Evolutionary conservation across 30 jellyfish, hydroid and myxozoan species (phyloP).

Genomic region (Mastigias papua): DNA sequence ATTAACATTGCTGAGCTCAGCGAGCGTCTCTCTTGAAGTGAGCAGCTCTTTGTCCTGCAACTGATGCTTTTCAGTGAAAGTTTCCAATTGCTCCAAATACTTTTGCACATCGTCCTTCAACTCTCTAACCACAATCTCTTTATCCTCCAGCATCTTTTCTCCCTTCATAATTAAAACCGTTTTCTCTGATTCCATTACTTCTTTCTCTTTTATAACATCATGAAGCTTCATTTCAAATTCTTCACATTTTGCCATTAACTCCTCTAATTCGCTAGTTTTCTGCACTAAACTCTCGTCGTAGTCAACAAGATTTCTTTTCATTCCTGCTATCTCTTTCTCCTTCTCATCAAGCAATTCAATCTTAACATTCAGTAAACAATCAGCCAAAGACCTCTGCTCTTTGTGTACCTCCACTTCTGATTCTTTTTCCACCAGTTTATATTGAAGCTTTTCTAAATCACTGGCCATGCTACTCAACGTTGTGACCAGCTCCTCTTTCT

Average conservation of each 20-base stretch:
- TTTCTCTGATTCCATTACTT: slow-evolving; percentile 27
- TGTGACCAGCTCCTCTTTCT: not conserved
- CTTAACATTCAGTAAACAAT: slow-evolving; percentile 27
- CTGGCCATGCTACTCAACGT: not conserved
- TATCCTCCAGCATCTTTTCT: slow-evolving; percentile 15
- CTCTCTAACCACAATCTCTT: slow-evolving; percentile 27
- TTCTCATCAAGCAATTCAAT: slow-evolving; percentile 27
- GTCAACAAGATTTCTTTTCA: slow-evolving; percentile 9
- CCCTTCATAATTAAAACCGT: not conserved
- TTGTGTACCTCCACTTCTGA: slow-evolving; percentile 24
- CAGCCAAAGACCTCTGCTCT: slow-evolving; percentile 43
- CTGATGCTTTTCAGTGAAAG: not conserved
- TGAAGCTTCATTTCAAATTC: slow-evolving; percentile 26
- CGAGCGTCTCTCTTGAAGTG: not conserved
- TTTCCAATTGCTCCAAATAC: slow-evolving; percentile 32
- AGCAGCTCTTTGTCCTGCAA: slow-evolving; percentile 11
- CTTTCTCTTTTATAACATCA: slow-evolving; percentile 36
- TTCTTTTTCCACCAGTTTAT: not conserved
- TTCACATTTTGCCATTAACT: slow-evolving; percentile 6
- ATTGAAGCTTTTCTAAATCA: not conserved
- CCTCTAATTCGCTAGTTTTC: slow-evolving; percentile 18
- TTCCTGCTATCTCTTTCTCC: slow-evolving; percentile 30
- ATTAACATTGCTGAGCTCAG: not conserved
- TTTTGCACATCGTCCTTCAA: slow-evolving; percentile 14
- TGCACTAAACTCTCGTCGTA: slow-evolving; percentile 49